Percentiles rank a stretch among this genome's conserved stretches.
Conservation (phyloP, 2,888 invertebrate genomes). For the Tuberolachnus salignus region DNA sequence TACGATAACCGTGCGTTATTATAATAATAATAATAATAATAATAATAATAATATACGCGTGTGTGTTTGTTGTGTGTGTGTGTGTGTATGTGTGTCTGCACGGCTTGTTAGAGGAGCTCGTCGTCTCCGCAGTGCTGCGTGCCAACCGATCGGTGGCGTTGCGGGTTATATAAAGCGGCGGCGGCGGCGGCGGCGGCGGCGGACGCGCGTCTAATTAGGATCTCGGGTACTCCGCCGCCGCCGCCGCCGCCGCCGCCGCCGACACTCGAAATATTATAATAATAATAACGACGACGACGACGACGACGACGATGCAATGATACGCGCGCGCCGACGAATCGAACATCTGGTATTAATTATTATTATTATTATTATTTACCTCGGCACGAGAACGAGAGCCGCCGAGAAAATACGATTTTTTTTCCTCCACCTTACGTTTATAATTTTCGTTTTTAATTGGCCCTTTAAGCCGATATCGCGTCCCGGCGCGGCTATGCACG, state of each 20-base stretch:
- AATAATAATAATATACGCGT: too few species aligned
- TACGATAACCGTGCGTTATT: background rate
- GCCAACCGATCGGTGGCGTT: conserved; percentile 46
- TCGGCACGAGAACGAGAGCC: conserved; percentile 3
- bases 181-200: too few species aligned
- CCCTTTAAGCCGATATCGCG: conserved; percentile 12
- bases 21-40: too few species aligned
- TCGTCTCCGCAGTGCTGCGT: background rate
- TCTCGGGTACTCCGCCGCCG: conserved; percentile 39
- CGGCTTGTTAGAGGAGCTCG: conserved; percentile 29
- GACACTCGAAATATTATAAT: conserved; percentile 51
- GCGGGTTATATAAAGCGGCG: conserved; percentile 24
- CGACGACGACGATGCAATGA: background rate
- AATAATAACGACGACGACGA: conserved; percentile 26
- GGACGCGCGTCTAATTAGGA: conserved; percentile 47
- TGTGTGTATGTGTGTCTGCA: background rate
- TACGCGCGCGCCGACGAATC: conserved; percentile 24
- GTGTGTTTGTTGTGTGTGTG: too few species aligned
- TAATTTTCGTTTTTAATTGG: conserved; percentile 48
- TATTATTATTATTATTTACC: conserved; percentile 30
- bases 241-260: conserved; percentile 44
- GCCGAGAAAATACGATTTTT: too few species aligned
- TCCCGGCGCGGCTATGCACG: background rate
- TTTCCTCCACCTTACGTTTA: too few species aligned
- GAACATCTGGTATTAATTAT: conserved; percentile 54